Conservation (phyloP, 2,888 invertebrate species). For the Dromius quadrimaculatus region DNA sequence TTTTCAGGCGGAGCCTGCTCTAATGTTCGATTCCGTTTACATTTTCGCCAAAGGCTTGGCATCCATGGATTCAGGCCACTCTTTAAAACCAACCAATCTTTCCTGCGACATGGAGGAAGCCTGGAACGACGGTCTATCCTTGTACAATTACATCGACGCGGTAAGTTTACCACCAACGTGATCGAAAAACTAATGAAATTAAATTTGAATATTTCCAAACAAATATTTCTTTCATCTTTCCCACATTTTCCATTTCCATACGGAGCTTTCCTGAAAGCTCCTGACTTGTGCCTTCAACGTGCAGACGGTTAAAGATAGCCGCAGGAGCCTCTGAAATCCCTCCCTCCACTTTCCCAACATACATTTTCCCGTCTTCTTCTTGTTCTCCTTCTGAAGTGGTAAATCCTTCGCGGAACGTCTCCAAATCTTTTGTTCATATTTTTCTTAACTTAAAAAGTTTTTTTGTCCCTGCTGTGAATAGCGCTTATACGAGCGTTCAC, state of each 20-base stretch:
- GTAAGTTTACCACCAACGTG: constrained; percentile 66
- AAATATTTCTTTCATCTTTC: neutral
- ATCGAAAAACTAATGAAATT: constrained; percentile 18
- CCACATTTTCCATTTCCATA: no score
- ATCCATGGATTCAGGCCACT: constrained; percentile 77
- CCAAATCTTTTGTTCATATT: constrained; percentile 46
- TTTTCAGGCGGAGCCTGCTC: constrained; percentile 84
- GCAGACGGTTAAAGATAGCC: constrained; percentile 25
- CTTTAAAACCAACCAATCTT: constrained; percentile 78
- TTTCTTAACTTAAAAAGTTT: constrained; percentile 49
- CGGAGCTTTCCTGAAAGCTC: no score
- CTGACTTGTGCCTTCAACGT: no score
- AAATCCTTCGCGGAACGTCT: constrained; percentile 24
- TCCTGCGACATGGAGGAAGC: constrained; percentile 84
- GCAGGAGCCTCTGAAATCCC: constrained; percentile 14
- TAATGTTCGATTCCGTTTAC: constrained; percentile 88
- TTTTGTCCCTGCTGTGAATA: constrained; percentile 42
- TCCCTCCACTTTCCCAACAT: neutral
- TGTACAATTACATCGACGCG: constrained; percentile 81
- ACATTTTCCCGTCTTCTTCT: constrained; percentile 3
- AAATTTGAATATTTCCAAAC: neutral
- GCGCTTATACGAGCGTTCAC: constrained; percentile 35
- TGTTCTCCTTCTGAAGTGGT: constrained; percentile 7
- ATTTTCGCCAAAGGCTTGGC: constrained; percentile 84
- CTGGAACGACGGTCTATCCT: constrained; percentile 82